These are phyloP conservation scores for Rhynchotus rufescens DNA, from an alignment of 2,797 vertebrate genomes.

Conservation along the genomic window DNA sequence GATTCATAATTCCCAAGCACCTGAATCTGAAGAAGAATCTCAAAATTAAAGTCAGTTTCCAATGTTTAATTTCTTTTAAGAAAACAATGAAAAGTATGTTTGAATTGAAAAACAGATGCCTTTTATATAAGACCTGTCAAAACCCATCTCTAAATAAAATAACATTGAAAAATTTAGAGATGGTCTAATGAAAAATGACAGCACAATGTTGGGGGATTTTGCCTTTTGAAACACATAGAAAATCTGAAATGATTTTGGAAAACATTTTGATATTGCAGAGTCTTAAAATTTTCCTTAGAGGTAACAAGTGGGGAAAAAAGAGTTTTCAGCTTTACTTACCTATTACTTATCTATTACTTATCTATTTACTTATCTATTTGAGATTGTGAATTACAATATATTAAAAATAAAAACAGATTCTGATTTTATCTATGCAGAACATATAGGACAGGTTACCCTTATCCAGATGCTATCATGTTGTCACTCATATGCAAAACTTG, in stretches of 20 bases:
- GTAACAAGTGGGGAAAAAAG: background rate
- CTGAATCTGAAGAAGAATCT: background rate
- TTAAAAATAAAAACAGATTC: background rate
- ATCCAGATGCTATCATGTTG: background rate
- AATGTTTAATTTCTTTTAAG: background rate
- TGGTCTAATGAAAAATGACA: background rate
- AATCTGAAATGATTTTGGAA: background rate
- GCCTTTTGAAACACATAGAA: background rate
- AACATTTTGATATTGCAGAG: background rate
- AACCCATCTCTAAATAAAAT: background rate
- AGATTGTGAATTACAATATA: background rate
- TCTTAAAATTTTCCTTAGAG: background rate
- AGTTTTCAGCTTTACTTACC: background rate
- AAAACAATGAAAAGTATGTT: background rate
- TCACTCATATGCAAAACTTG: background rate
- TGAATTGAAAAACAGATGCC: background rate
- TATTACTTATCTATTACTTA: background rate
- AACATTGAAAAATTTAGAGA: background rate
- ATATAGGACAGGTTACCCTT: background rate
- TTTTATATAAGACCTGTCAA: background rate
- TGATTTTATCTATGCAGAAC: background rate
- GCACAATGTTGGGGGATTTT: background rate
- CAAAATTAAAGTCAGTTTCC: background rate
- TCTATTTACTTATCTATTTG: background rate
- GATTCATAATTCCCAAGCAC: background rate